These are phyloP conservation scores for Eudyptes chrysolophus DNA, from an alignment of 2,113 vertebrate species.

Conservation along the genomic window DNA sequence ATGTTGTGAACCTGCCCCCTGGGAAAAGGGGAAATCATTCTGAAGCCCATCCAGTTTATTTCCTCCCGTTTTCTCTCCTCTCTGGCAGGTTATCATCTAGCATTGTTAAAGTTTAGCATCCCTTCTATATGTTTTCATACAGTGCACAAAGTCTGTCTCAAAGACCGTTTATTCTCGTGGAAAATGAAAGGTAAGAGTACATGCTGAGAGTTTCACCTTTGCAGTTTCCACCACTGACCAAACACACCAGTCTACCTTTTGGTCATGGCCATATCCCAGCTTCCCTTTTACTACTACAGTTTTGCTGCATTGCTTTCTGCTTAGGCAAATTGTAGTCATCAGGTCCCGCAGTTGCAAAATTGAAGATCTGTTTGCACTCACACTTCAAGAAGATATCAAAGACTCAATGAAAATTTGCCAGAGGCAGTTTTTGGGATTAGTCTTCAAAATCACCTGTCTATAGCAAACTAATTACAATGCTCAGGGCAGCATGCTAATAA, in stretches of 20 bases:
- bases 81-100: not conserved
- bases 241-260: not conserved
- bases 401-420: not conserved
- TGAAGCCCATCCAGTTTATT: not conserved
- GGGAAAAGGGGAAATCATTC: not conserved
- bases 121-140: fast-evolving
- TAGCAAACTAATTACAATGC: not conserved
- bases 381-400: not conserved
- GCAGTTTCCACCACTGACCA: not conserved
- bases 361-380: not conserved
- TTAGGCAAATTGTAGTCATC: not conserved
- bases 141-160: not conserved
- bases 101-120: not conserved
- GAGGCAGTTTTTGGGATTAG: not conserved
- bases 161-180: not conserved
- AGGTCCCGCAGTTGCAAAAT: not conserved
- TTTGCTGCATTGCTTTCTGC: not conserved
- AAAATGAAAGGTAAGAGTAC: not conserved
- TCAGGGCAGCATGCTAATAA: not conserved
- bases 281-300: fast-evolving
- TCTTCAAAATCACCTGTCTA: not conserved
- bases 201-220: not conserved
- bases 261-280: fast-evolving
- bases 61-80: not conserved
- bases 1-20: not conserved